These are phyloP conservation scores for Bombylius discolor DNA, from an alignment of 2,888 invertebrate species.

Conservation along the genomic window DNA sequence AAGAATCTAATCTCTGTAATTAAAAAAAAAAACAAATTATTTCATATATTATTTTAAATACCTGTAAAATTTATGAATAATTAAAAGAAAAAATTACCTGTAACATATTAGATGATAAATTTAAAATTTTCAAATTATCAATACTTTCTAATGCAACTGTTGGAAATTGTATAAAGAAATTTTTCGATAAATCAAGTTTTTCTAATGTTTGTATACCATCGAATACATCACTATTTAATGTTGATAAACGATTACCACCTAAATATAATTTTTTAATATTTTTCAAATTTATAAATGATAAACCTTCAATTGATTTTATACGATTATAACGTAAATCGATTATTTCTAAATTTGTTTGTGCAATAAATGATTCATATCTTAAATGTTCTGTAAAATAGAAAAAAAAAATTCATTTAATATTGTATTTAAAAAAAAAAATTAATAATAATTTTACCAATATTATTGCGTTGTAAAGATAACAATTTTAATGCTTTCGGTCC, in stretches of 20 bases:
- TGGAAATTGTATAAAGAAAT: conserved; percentile 73
- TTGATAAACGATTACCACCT: conserved; percentile 62
- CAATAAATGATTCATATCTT: conserved; percentile 52
- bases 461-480: conserved; percentile 63
- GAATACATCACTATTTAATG: conserved; percentile 75
- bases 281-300: conserved; percentile 55
- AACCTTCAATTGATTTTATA: conserved; percentile 61
- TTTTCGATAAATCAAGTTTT: conserved; percentile 71
- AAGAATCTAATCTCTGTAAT: conserved; percentile 61
- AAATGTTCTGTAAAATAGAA: conserved; percentile 46
- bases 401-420: background rate
- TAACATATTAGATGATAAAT: conserved; percentile 75
- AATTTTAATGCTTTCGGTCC: conserved; percentile 62
- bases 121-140: conserved; percentile 54
- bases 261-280: conserved; percentile 57
- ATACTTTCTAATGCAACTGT: conserved; percentile 61
- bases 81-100: conserved; percentile 42
- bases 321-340: conserved; percentile 70
- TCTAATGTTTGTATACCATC: conserved; percentile 59
- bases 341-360: conserved; percentile 56
- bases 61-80: background rate
- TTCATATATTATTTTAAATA: background rate
- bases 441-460: conserved; percentile 51
- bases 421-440: background rate
- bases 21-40: background rate